Evolutionary conservation across 2,797 vertebrate species (phyloP).

Genomic region (Brachyrhaphis roseni): DNA sequence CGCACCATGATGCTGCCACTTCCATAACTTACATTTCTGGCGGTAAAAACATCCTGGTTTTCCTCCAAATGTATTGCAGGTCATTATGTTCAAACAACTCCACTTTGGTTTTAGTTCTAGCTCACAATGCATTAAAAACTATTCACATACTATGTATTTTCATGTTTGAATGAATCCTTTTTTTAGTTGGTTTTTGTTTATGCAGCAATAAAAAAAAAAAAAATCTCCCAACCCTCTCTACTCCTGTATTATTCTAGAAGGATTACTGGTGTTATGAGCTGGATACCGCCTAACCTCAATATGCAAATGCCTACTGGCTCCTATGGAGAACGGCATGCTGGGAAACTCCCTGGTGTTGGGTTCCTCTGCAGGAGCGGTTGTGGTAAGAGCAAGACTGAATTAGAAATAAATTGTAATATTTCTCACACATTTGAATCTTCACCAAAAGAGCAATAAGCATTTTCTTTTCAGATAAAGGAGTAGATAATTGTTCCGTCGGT

Average conservation of each 20-base stretch:
- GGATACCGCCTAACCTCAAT: neutral
- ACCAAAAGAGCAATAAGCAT: neutral
- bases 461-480: neutral
- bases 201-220: neutral
- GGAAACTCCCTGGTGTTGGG: neutral
- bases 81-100: neutral
- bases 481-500: neutral
- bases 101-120: neutral
- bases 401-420: neutral
- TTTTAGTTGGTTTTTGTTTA: neutral
- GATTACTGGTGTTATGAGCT: neutral
- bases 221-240: neutral
- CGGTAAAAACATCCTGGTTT: neutral
- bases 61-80: neutral
- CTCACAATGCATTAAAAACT: neutral
- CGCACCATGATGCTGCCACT: too few relatives aligned
- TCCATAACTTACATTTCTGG: too few relatives aligned
- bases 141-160: neutral
- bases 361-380: neutral
- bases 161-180: neutral
- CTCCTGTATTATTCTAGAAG: neutral
- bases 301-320: neutral
- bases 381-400: neutral
- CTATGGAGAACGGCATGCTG: constrained; percentile 2
- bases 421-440: neutral